Percentiles rank a stretch among this genome's conserved stretches.
phyloP scores from a whole-genome alignment of 2,797 vertebrate species.

The Anomalospiza imberbis region DNA sequence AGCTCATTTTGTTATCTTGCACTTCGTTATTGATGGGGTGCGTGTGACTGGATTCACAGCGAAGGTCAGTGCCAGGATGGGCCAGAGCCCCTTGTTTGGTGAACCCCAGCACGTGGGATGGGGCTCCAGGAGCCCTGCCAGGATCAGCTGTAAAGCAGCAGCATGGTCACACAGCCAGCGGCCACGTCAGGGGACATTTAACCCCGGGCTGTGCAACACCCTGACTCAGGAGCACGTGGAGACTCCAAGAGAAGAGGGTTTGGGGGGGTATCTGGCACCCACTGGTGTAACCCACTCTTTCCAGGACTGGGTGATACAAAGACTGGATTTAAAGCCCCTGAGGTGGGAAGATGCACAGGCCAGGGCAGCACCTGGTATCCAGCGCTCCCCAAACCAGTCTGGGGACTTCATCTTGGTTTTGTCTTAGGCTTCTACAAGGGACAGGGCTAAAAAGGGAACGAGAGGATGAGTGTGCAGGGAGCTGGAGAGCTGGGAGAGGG shows the following conservation, averaged over 20 bases:
- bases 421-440: not conserved
- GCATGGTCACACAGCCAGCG: not conserved
- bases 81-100: not conserved
- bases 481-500: not conserved
- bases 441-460: not conserved
- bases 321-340: not conserved
- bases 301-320: not conserved
- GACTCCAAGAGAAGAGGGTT: not conserved
- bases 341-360: not conserved
- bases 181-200: rapidly evolving
- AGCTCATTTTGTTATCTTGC: conserved; percentile 26
- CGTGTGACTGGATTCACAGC: not conserved
- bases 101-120: not conserved
- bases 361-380: not conserved
- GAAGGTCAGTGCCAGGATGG: not conserved
- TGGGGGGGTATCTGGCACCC: not conserved
- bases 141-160: not conserved
- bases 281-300: not conserved
- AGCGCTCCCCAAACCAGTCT: not conserved
- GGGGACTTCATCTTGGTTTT: not conserved
- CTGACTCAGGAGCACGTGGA: not conserved
- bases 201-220: not conserved
- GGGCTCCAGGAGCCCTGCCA: not conserved
- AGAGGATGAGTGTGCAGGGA: not conserved
- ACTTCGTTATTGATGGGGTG: conserved; percentile 12